Conservation (phyloP, 30 jellyfish, hydroid and myxozoan species). For the Aurelia aurita complex sp. Pacific region DNA sequence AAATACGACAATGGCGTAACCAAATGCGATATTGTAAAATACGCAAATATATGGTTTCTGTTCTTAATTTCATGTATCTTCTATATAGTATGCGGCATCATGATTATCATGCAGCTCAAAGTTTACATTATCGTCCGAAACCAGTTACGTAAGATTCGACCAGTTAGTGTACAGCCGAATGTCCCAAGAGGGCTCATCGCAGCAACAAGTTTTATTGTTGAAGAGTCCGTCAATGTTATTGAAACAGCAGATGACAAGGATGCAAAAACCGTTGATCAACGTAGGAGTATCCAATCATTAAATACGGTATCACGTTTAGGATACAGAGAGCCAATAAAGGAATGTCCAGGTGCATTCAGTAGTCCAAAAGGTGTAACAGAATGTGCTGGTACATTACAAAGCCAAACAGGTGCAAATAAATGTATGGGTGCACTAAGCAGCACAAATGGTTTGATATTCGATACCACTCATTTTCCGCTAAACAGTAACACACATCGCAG, state of each 20-base stretch:
- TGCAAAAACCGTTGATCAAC: not conserved
- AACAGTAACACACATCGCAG: too few species aligned
- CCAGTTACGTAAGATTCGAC: slow-evolving; percentile 54
- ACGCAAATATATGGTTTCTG: slow-evolving; percentile 38
- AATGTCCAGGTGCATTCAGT: too few species aligned
- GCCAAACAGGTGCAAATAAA: too few species aligned
- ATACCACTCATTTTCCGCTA: too few species aligned
- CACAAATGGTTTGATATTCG: too few species aligned
- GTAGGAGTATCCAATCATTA: not conserved
- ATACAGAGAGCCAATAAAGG: too few species aligned
- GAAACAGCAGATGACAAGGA: slow-evolving; percentile 9
- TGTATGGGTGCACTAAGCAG: too few species aligned
- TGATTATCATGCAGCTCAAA: slow-evolving; percentile 50
- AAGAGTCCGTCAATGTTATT: slow-evolving; percentile 18
- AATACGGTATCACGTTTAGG: not conserved
- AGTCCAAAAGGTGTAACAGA: too few species aligned
- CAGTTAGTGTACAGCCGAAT: slow-evolving; percentile 10
- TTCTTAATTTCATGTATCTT: slow-evolving; percentile 21
- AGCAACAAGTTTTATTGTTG: slow-evolving; percentile 42
- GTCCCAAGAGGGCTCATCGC: slow-evolving; percentile 32
- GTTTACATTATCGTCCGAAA: slow-evolving; percentile 37
- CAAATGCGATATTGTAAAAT: slow-evolving; percentile 48
- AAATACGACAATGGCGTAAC: slow-evolving; percentile 2
- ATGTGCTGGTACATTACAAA: too few species aligned
- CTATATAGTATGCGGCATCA: slow-evolving; percentile 46